Conservation (phyloP, 2,888 invertebrate species). For the Syrista parreyssii region DNA sequence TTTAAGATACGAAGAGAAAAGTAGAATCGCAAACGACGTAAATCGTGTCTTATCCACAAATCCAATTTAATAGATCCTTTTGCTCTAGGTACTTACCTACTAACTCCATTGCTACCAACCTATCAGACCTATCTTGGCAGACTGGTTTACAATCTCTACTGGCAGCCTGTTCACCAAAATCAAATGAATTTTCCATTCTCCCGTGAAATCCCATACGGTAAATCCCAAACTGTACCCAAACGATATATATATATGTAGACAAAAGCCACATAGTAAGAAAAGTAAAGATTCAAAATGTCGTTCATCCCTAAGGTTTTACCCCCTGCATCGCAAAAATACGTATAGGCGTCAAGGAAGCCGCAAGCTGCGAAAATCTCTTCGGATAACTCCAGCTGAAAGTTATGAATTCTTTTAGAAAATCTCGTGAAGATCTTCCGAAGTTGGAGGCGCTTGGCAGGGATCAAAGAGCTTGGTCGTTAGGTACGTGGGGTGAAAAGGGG, state of each 20-base stretch:
- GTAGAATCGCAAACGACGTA: background rate
- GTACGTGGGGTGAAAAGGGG: constrained; percentile 44
- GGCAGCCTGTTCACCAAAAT: background rate
- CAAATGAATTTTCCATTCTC: background rate
- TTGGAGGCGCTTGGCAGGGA: constrained; percentile 48
- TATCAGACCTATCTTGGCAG: background rate
- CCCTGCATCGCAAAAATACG: background rate
- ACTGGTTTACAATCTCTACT: background rate
- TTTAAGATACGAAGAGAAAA: background rate
- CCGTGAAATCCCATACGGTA: background rate
- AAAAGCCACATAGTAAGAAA: background rate
- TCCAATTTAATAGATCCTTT: background rate
- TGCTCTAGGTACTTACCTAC: background rate
- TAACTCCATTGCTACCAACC: background rate
- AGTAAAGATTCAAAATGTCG: background rate
- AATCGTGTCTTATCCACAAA: background rate
- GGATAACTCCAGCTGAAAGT: constrained; percentile 46
- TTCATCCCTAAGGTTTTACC: background rate
- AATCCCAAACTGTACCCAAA: background rate
- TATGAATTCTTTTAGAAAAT: constrained; percentile 62
- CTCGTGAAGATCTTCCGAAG: constrained; percentile 51
- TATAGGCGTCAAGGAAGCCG: background rate
- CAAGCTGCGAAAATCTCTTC: constrained; percentile 34
- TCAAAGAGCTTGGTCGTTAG: constrained; percentile 34
- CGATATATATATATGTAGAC: background rate